phyloP scores from a whole-genome alignment of 2,113 vertebrate genomes.

The Callionymus lyra region DNA sequence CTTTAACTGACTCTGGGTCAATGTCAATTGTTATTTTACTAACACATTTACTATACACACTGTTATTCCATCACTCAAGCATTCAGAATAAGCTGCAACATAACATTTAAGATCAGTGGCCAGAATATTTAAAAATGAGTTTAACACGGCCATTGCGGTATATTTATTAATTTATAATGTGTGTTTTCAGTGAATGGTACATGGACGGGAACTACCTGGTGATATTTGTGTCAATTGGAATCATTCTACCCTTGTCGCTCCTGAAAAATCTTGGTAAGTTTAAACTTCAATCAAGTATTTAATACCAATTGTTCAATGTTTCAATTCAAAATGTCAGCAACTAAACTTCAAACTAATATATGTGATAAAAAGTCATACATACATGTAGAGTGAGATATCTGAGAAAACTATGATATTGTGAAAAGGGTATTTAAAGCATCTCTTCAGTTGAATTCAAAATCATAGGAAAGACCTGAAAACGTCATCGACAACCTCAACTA shows the following conservation, averaged over 20 bases:
- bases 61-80: too few relatives aligned
- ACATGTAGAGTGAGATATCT: neutral
- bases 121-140: too few relatives aligned
- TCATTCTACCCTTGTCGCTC: conserved; percentile 91
- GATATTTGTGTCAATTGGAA: conserved; percentile 80
- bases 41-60: neutral
- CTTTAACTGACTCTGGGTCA: conserved; percentile 67
- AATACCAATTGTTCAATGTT: neutral
- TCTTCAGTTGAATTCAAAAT: too few relatives aligned
- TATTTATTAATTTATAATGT: conserved; percentile 11
- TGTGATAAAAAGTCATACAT: neutral
- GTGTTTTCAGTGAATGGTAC: conserved; percentile 83
- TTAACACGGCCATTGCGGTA: too few relatives aligned
- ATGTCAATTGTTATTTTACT: conserved; percentile 4
- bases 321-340: neutral
- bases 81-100: too few relatives aligned
- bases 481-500: too few relatives aligned
- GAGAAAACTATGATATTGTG: neutral
- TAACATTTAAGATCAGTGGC: too few relatives aligned
- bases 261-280: conserved; percentile 89
- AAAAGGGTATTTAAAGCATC: neutral
- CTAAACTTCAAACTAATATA: neutral
- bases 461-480: too few relatives aligned
- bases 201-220: conserved; percentile 92
- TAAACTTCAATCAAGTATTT: neutral